phyloP scores from a whole-genome alignment of 2,113 vertebrate genomes.

The Hemiscyllium ocellatum region DNA sequence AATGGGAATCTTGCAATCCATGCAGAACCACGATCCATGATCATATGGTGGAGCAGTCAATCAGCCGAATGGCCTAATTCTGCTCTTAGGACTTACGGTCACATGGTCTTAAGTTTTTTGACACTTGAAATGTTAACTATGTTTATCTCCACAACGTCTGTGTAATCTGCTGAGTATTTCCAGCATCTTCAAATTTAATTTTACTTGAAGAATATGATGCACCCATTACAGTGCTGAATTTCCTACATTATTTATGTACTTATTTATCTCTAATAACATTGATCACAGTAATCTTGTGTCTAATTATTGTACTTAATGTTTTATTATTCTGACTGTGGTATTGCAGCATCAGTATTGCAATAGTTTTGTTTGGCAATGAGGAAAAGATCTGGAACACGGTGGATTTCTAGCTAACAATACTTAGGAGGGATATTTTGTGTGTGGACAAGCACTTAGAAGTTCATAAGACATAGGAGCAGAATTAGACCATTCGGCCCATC shows the following conservation, averaged over 20 bases:
- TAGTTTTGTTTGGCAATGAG: background rate
- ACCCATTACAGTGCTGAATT: background rate
- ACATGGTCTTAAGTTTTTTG: no score
- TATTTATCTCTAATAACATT: background rate
- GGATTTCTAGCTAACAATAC: background rate
- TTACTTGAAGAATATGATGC: background rate
- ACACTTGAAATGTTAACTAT: no score
- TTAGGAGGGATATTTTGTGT: background rate
- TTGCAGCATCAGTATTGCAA: background rate
- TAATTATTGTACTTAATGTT: background rate
- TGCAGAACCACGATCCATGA: no score
- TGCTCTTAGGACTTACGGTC: no score
- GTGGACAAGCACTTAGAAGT: background rate
- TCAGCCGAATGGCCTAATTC: no score
- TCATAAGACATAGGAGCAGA: no score
- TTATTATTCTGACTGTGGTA: background rate
- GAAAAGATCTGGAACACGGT: background rate
- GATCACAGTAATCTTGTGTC: background rate
- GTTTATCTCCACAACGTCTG: no score
- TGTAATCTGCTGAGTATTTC: no score
- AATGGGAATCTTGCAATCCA: no score
- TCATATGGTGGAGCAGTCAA: no score
- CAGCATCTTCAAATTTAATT: no score
- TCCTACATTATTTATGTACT: background rate
- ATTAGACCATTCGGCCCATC: no score